Evolutionary conservation across 2,888 invertebrate species (phyloP).

Genomic region (Ophioninae sp.): DNA sequence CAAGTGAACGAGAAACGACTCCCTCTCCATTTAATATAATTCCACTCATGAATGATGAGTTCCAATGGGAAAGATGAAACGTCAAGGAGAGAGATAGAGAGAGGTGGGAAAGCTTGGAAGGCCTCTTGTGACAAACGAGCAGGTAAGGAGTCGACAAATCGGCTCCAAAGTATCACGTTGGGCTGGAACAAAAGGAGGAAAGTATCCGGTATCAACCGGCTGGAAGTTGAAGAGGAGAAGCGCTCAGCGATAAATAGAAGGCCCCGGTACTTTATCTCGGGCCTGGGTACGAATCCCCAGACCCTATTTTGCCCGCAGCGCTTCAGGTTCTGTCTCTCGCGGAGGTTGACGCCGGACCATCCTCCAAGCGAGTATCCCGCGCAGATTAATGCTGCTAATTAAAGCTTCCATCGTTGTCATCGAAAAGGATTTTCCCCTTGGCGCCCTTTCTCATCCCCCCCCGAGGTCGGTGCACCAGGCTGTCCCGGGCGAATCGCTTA

Average conservation of each 20-base stretch:
- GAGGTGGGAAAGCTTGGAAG: background rate
- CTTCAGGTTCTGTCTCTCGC: background rate
- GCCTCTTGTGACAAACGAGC: slow-evolving; percentile 13
- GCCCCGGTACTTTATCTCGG: slow-evolving; percentile 14
- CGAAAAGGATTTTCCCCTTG: slow-evolving; percentile 58
- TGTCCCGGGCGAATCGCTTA: slow-evolving; percentile 63
- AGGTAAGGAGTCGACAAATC: slow-evolving; percentile 42
- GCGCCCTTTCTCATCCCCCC: background rate
- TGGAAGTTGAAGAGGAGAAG: background rate
- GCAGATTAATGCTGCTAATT: slow-evolving; percentile 69
- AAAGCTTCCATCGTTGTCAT: slow-evolving; percentile 62
- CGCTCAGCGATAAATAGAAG: slow-evolving; percentile 4
- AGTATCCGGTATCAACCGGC: slow-evolving; percentile 35
- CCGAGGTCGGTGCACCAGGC: background rate
- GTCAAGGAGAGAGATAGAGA: background rate
- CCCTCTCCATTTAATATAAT: background rate
- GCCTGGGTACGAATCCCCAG: slow-evolving; percentile 11
- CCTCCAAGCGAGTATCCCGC: slow-evolving; percentile 31
- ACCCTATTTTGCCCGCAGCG: background rate
- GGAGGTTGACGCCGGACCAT: background rate
- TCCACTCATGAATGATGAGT: slow-evolving; percentile 32
- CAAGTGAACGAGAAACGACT: background rate
- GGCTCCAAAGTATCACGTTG: slow-evolving; percentile 16
- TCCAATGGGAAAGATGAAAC: slow-evolving; percentile 17
- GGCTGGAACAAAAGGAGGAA: slow-evolving; percentile 6